Evolutionary conservation across 2,888 invertebrate species (phyloP).

Genomic region (Ochropleura plecta): DNA sequence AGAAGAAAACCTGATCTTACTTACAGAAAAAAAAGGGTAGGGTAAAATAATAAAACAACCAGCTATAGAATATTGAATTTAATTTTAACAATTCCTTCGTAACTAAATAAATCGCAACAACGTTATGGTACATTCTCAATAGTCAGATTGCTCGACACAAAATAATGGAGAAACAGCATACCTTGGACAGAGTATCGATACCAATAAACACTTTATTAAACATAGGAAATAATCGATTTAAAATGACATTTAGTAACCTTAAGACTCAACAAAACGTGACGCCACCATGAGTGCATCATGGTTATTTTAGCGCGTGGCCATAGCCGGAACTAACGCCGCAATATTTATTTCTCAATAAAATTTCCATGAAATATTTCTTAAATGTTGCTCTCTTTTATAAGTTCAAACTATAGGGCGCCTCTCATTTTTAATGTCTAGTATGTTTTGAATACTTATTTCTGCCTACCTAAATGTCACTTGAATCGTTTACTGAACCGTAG

Average conservation of each 20-base stretch:
- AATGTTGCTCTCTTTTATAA: neutral
- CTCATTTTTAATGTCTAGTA: neutral
- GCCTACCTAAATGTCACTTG: slow-evolving; percentile 48
- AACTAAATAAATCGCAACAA: slow-evolving; percentile 84
- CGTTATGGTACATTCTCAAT: slow-evolving; percentile 72
- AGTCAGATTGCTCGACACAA: slow-evolving; percentile 61
- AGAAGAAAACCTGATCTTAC: neutral
- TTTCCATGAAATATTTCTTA: neutral
- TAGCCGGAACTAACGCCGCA: neutral
- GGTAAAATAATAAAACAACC: slow-evolving; percentile 46
- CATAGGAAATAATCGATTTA: slow-evolving; percentile 36
- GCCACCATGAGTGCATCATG: neutral
- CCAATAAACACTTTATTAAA: slow-evolving; percentile 54
- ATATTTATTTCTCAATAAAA: neutral
- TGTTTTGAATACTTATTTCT: slow-evolving; percentile 10
- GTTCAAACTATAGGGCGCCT: neutral
- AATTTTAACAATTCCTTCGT: slow-evolving; percentile 86
- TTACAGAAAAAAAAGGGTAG: neutral
- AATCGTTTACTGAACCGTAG: slow-evolving; percentile 30
- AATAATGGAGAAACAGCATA: slow-evolving; percentile 59
- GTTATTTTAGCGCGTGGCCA: neutral
- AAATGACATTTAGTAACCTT: slow-evolving; percentile 56
- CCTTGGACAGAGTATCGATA: slow-evolving; percentile 57
- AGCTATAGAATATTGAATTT: slow-evolving; percentile 83
- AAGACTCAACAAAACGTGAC: neutral